Evolutionary conservation across 2,113 vertebrate species (phyloP).

Genomic region (Ceyx cyanopectus): DNA sequence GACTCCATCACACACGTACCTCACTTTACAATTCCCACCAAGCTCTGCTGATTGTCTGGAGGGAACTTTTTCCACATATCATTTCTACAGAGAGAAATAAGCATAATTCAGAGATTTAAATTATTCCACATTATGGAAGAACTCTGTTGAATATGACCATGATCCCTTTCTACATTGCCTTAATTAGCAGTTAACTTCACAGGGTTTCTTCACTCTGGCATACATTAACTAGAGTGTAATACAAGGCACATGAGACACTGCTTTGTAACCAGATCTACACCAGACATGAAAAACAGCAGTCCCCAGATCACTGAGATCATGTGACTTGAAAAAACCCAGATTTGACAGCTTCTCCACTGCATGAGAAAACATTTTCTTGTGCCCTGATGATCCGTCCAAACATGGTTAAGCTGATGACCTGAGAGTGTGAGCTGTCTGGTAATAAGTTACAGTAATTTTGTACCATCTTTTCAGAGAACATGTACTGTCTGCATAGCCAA

Average conservation of each 20-base stretch:
- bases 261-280: neutral
- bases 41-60: neutral
- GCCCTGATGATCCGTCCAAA: neutral
- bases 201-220: neutral
- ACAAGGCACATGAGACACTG: neutral
- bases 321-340: neutral
- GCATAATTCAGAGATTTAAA: neutral
- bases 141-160: neutral
- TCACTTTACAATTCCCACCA: neutral
- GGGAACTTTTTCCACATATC: neutral
- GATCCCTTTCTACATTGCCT: neutral
- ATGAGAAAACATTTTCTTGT: neutral
- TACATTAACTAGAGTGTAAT: neutral
- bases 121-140: neutral
- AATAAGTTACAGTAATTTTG: neutral
- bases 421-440: neutral
- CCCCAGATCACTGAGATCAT: neutral
- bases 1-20: neutral
- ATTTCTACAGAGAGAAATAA: neutral
- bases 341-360: neutral
- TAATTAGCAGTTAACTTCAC: neutral
- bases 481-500: neutral
- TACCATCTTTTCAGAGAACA: neutral
- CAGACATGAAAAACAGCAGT: neutral
- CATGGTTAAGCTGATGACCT: neutral